These are phyloP conservation scores for Amiota mariae DNA, from an alignment of 2,888 invertebrate genomes.

Conservation along the genomic window DNA sequence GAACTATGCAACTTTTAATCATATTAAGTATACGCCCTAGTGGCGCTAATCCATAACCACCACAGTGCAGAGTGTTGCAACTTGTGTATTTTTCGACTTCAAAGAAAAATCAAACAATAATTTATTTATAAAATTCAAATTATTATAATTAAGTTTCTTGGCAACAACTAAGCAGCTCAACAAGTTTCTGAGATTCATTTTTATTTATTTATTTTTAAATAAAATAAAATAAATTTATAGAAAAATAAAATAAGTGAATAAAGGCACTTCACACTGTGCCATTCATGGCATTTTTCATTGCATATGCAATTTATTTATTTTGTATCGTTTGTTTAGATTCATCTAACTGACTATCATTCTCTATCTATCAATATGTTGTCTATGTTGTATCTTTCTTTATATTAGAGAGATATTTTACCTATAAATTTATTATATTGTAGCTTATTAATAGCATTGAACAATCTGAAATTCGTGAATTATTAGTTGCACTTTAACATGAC, in stretches of 20 bases:
- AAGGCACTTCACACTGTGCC: neutral
- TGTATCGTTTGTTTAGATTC: too few species aligned
- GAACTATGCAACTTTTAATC: slow-evolving; percentile 57
- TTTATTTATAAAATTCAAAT: slow-evolving; percentile 53
- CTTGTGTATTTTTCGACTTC: slow-evolving; percentile 35
- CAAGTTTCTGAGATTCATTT: neutral
- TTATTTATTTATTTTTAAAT: neutral
- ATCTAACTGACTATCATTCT: neutral
- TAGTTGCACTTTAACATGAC: slow-evolving; percentile 66
- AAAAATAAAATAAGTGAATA: too few species aligned
- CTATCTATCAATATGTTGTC: neutral
- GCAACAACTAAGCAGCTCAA: neutral
- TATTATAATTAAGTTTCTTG: slow-evolving; percentile 50
- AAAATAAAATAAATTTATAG: too few species aligned
- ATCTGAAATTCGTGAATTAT: slow-evolving; percentile 64
- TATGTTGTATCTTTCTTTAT: neutral
- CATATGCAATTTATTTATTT: too few species aligned
- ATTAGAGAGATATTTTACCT: neutral
- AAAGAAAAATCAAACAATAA: slow-evolving; percentile 51
- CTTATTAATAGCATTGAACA: slow-evolving; percentile 52
- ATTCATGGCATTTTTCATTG: neutral
- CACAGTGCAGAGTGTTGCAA: neutral
- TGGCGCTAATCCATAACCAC: slow-evolving; percentile 9
- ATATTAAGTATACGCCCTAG: slow-evolving; percentile 56
- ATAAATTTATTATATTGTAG: neutral